These are phyloP conservation scores for Macroglossus sobrinus DNA, from an alignment of 2,113 vertebrate species.

Conservation along the genomic window DNA sequence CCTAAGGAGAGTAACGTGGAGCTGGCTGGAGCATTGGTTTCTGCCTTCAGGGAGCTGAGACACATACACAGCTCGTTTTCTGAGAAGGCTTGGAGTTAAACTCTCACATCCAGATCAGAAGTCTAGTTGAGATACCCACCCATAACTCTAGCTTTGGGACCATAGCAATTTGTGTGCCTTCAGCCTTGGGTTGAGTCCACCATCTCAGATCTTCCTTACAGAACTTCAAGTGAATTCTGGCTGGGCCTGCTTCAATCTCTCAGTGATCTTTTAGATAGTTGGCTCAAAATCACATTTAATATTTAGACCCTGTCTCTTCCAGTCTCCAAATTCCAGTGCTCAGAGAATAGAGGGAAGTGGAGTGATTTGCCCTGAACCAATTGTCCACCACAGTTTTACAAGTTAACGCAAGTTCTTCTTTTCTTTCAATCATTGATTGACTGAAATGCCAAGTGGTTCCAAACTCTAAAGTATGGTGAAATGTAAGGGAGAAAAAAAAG, in stretches of 20 bases:
- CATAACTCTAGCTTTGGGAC: neutral
- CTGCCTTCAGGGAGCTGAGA: neutral
- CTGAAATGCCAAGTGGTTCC: neutral
- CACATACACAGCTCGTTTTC: neutral
- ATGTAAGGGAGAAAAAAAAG: neutral
- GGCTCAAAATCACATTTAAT: neutral
- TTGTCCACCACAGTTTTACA: neutral
- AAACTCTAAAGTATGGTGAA: neutral
- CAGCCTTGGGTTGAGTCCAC: neutral
- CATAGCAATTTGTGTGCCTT: neutral
- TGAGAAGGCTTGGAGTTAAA: neutral
- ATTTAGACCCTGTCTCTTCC: neutral
- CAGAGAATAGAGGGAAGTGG: neutral
- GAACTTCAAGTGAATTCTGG: neutral
- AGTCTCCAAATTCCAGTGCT: neutral
- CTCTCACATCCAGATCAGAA: neutral
- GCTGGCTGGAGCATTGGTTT: no score
- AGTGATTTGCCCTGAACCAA: accelerated
- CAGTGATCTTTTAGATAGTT: neutral
- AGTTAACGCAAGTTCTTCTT: neutral
- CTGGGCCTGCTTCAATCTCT: neutral
- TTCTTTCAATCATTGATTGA: neutral
- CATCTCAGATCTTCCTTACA: neutral
- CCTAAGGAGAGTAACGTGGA: neutral
- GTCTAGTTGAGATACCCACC: neutral